Evolutionary conservation across 2,888 invertebrate species (phyloP).

Genomic region (Temnothorax rugatulus): DNA sequence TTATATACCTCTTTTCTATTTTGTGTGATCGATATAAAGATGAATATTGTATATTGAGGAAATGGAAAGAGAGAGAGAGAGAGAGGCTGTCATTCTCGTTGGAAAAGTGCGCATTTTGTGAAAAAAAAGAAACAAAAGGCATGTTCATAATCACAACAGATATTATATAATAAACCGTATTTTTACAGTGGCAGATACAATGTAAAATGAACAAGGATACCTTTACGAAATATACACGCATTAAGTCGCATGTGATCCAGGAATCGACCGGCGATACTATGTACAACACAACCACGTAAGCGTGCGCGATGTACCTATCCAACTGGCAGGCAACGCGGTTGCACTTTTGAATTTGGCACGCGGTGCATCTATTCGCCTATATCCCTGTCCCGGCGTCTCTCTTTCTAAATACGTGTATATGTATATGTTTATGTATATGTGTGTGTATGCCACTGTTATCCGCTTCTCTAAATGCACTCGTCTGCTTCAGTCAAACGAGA

Average conservation of each 20-base stretch:
- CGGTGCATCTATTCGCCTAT: conserved; percentile 64
- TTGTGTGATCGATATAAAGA: not conserved
- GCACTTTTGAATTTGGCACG: conserved; percentile 77
- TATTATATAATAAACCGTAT: conserved; percentile 84
- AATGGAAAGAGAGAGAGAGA: not conserved
- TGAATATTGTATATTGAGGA: not conserved
- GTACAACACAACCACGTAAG: conserved; percentile 79
- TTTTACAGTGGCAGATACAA: conserved; percentile 83
- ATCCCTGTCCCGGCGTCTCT: conserved; percentile 47
- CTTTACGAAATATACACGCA: conserved; percentile 82
- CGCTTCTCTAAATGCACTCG: conserved; percentile 58
- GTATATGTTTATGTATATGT: conserved; percentile 3
- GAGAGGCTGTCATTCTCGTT: not conserved
- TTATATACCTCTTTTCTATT: not conserved
- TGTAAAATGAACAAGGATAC: conserved; percentile 83
- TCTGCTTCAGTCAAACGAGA: conserved; percentile 58
- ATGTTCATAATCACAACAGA: conserved; percentile 82
- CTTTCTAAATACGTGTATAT: conserved; percentile 14
- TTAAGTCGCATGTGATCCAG: conserved; percentile 79
- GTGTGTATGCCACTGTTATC: conserved; percentile 40
- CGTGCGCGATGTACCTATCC: conserved; percentile 63
- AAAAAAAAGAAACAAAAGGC: conserved; percentile 56
- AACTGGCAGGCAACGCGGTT: conserved; percentile 68
- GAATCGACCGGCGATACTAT: conserved; percentile 80
- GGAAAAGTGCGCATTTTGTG: conserved; percentile 9